Base-by-base conservation (phyloP, 1,140 invertebrate genomes). In the Caerostris extrusa region DNA sequence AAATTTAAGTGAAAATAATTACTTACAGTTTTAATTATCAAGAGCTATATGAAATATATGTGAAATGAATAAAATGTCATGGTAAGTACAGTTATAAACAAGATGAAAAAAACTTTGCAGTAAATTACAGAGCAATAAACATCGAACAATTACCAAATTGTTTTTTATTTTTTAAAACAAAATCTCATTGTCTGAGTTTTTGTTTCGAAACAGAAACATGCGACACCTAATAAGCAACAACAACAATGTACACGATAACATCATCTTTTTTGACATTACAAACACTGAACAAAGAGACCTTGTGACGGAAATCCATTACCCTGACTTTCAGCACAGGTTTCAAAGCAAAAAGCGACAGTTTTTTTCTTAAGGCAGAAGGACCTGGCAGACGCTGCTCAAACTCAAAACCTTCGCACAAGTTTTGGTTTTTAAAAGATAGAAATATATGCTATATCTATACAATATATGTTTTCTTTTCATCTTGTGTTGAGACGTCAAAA, bases 401-500 rank as follows among this genome's bases (percentile, higher is more conserved):
- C 57, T 93, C 67, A 61, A 69, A 93, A 7, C 88, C 34, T 5
- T 55, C 56, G 7, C 19, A 19, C 61, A 58, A 88, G 10, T 88
- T 89, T 69, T 10, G 61, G 61, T 64, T 69, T 81, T 93, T 93
- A 93, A 93, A 93, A 93, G 19, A 88, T 93, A 93, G 50, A 93
- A 87, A 93, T 93, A 93, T 93, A 93, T 93, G 34, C 83, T 93
- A 71, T 87, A 60, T 93, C 64, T 87, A 93, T 87, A 93, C n/a
- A 93, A 56, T 87, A 56, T 77, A 34, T 56, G 19, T n/a, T 92
- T 87, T 87, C 8, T 91, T 50, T n/a, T 50, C 34, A 7, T 34
- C 71, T 50, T 77, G n/a, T 77, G 57, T 34, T n/a, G 82, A 50
- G 55, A n/a, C 34, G 58, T 85, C 14, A 55, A 77, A 83, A 91